A percentile compares a stretch with the other conserved stretches of the same genome.
Evolutionary conservation across 2,113 vertebrate genomes (phyloP).

Genomic region (Heterochromis multidens): DNA sequence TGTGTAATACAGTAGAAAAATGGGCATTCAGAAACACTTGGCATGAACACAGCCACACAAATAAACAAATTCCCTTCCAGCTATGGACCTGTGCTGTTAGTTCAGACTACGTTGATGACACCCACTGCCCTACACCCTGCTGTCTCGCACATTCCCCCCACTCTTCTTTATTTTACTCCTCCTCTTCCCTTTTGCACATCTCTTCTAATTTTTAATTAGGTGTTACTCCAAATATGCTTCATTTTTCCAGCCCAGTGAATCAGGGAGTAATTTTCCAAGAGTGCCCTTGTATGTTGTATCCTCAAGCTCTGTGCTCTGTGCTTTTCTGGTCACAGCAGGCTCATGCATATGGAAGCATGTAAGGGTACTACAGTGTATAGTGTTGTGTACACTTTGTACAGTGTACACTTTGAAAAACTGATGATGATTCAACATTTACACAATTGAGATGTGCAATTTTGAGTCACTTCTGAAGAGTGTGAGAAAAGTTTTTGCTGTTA

Average conservation of each 20-base stretch:
- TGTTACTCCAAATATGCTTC: conserved; percentile 6
- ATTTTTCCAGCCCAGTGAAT: conserved; percentile 36
- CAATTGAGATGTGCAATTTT: not conserved
- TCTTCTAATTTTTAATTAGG: not conserved
- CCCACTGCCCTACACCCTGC: not conserved
- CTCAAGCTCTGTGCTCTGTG: not conserved
- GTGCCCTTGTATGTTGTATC: not conserved
- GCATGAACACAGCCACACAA: not conserved
- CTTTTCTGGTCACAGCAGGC: not conserved
- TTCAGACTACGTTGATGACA: not conserved
- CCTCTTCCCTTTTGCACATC: not conserved
- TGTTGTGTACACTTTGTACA: not conserved
- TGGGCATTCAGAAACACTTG: not conserved
- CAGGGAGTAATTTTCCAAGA: conserved; percentile 16
- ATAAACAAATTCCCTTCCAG: not conserved
- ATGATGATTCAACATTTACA: not conserved
- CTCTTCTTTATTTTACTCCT: not conserved
- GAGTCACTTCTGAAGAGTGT: not conserved
- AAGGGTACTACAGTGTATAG: not conserved
- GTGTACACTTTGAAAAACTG: not conserved
- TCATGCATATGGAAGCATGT: not conserved
- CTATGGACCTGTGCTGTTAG: not conserved
- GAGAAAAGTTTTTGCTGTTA: not conserved
- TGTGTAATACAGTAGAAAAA: not conserved
- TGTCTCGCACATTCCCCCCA: not conserved